Base-by-base conservation (phyloP, 2,888 invertebrate species). In the Branchipolynoe longqiensis region DNA sequence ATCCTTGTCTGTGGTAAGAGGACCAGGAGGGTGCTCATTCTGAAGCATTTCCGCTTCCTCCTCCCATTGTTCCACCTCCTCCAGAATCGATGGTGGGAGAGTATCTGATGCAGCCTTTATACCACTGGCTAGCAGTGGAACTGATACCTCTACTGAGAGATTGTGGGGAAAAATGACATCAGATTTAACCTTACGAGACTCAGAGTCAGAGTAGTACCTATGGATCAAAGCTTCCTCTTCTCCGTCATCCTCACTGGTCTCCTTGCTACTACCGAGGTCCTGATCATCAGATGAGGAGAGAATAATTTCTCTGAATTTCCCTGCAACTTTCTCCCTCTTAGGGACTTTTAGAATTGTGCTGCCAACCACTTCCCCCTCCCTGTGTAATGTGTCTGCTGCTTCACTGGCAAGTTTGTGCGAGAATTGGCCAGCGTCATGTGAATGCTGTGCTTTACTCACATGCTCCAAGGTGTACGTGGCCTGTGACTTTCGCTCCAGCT, bases 281-380 rank as follows among this genome's bases (percentile, higher is more conserved):
- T 8, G 36, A n/a, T 69, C 69, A 38, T 69, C 69, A 18, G 14
- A 18, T 12, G 36, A 69, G 6, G 36, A 69, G 1, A 69, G 69
- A 18, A 69, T 69, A 31, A 69, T n/a, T 18, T 69, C 69, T 22
- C 38, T 12, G 69, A 69, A 69, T 6, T 69, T 69, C 4, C 69
- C 69, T 1, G 36, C 22, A 1, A 36, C 69, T n/a, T 33, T 33
- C 1, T 69, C 69, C 38, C 69, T 1, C 36, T 69, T 33, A n/a
- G 69, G 69, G 14, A 69, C 69, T 38, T 69, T 69, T 18, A 69
- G 69, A 25, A 69, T 69, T 1, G 69, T 69, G n/a, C 38, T n/a
- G 12, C 36, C 38, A 2, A 1, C 18, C 33, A 69, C 36, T 38
- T 69, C 69, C 22, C 18, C 18, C 1, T 69, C 69, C 38, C 38